Evolutionary conservation across 2,888 invertebrate genomes (phyloP).

Genomic region (Drosophila rellima): DNA sequence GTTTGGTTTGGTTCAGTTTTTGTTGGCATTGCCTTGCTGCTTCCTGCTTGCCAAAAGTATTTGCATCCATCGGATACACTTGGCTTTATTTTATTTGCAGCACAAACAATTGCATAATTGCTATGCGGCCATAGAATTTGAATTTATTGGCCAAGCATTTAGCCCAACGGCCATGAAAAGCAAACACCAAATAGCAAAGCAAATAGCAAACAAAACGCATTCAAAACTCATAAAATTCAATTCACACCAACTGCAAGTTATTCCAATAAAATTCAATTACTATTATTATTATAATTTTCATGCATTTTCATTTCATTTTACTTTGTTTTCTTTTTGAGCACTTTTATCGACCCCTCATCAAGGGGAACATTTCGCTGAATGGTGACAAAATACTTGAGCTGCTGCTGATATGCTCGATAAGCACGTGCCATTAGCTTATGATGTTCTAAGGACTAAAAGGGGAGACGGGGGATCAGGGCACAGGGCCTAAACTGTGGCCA

Average conservation of each 20-base stretch:
- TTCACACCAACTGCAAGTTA: constrained; percentile 29
- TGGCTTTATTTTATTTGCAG: constrained; percentile 73
- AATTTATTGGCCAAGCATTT: constrained; percentile 66
- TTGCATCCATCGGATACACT: constrained; percentile 61
- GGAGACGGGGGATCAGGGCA: background rate
- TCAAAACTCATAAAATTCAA: constrained; percentile 46
- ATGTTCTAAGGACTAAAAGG: constrained; percentile 13
- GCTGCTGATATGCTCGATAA: constrained; percentile 70
- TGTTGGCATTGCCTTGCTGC: constrained; percentile 15
- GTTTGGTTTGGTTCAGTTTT: constrained; percentile 13
- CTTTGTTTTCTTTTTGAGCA: constrained; percentile 2
- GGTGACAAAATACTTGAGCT: constrained; percentile 68
- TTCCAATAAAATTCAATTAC: constrained; percentile 40
- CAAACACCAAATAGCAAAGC: constrained; percentile 19
- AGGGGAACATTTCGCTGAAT: constrained; percentile 45
- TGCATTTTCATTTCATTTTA: background rate
- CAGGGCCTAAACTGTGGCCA: background rate
- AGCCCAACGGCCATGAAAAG: constrained; percentile 30
- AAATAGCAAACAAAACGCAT: constrained; percentile 40
- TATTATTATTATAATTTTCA: constrained; percentile 29
- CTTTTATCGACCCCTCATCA: constrained; percentile 48
- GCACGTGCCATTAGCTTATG: constrained; percentile 72
- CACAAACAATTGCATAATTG: constrained; percentile 81
- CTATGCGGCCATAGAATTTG: constrained; percentile 61
- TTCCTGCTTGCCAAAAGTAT: constrained; percentile 56